These are phyloP conservation scores for Cryptocheilus praepositus DNA, from an alignment of 2,888 invertebrate species.

Conservation along the genomic window DNA sequence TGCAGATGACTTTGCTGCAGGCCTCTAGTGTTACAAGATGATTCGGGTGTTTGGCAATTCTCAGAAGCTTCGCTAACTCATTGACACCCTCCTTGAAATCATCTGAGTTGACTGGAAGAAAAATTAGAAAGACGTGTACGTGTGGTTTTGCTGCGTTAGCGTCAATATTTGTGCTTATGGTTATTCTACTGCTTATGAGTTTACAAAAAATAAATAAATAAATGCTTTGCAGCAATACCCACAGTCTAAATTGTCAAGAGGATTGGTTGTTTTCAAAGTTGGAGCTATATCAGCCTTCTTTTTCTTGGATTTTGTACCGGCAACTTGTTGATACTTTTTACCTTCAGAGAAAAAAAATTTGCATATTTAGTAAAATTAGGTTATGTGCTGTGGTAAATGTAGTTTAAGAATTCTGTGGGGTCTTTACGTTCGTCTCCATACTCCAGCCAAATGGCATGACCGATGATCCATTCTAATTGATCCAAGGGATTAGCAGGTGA, in stretches of 20 bases:
- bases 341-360: constrained; percentile 70
- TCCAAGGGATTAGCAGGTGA: constrained; percentile 79
- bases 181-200: too few species aligned
- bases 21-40: constrained; percentile 86
- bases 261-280: constrained; percentile 86
- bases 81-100: constrained; percentile 91
- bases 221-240: constrained; percentile 72
- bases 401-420: background rate
- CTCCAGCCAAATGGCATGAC: constrained; percentile 88
- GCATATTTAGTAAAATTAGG: background rate
- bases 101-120: constrained; percentile 84
- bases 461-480: constrained; percentile 90
- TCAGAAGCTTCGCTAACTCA: constrained; percentile 85
- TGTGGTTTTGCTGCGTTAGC: background rate
- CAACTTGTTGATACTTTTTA: constrained; percentile 83
- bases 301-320: constrained; percentile 77
- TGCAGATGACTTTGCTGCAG: constrained; percentile 79
- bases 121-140: background rate
- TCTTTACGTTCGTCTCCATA: constrained; percentile 85
- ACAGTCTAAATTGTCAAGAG: constrained; percentile 92
- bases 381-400: background rate
- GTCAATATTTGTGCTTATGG: too few species aligned
- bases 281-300: constrained; percentile 80
- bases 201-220: background rate
- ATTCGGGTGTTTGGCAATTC: constrained; percentile 87